phyloP scores from a whole-genome alignment of 2,797 vertebrate species.

The Benthosema pterotum region DNA sequence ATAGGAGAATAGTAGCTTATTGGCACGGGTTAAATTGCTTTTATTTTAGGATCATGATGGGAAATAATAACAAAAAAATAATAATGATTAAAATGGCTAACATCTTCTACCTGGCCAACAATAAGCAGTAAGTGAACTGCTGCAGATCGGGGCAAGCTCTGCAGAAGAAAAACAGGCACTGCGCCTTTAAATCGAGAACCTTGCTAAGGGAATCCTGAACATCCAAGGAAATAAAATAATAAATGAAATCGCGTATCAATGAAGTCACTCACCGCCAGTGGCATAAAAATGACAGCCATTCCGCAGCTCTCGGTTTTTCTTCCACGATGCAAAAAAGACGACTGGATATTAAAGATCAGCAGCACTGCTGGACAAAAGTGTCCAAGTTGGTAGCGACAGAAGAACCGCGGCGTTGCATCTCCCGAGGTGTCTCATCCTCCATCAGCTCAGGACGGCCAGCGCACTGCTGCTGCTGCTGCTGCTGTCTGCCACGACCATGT shows the following conservation, averaged over 20 bases:
- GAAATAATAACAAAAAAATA: no score
- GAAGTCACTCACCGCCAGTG: slow-evolving; percentile 80
- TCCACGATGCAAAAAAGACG: not conserved
- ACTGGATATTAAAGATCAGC: slow-evolving; percentile 28
- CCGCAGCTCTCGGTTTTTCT: slow-evolving; percentile 31
- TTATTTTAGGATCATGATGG: no score
- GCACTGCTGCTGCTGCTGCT: not conserved
- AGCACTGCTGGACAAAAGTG: slow-evolving; percentile 46
- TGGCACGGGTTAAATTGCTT: not conserved
- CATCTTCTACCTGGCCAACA: not conserved
- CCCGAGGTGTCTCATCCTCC: slow-evolving; percentile 58
- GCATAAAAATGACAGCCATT: slow-evolving; percentile 61
- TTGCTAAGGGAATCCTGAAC: slow-evolving; percentile 28
- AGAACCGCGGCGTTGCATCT: slow-evolving; percentile 55
- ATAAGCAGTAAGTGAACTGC: not conserved
- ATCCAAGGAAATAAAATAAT: slow-evolving; percentile 34
- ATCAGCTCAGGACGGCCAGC: slow-evolving; percentile 39
- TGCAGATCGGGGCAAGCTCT: not conserved
- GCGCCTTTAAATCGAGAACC: slow-evolving; percentile 75
- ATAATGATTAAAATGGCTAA: no score
- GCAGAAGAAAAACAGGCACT: slow-evolving; percentile 60
- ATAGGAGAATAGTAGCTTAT: not conserved
- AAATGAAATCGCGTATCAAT: slow-evolving; percentile 8
- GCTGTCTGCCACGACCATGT: slow-evolving; percentile 5
- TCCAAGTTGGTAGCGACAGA: slow-evolving; percentile 49